Evolutionary conservation across 2,797 vertebrate genomes (phyloP).

Genomic region (Ceyx erithaca): DNA sequence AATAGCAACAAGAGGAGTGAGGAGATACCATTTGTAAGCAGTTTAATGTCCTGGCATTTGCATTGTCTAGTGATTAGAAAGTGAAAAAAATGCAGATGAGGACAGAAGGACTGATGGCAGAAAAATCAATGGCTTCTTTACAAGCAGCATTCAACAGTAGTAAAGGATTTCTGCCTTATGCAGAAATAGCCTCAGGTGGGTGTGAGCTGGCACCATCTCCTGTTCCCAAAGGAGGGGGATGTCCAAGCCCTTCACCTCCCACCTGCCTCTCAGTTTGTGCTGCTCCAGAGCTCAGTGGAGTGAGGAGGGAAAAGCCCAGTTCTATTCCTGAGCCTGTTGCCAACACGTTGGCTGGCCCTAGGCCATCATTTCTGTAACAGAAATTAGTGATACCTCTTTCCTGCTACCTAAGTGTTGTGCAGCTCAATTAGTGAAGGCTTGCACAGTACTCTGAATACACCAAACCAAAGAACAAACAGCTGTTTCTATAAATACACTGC

Average conservation of each 20-base stretch:
- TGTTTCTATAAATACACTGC: slow-evolving; percentile 16
- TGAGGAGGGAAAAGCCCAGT: not conserved
- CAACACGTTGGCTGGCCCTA: not conserved
- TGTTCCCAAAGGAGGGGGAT: not conserved
- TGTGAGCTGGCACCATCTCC: not conserved
- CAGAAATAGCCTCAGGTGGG: not conserved
- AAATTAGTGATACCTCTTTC: not conserved
- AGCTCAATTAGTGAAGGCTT: not conserved
- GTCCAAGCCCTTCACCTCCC: not conserved
- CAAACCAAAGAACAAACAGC: not conserved
- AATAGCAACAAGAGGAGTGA: not conserved
- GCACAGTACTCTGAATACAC: not conserved
- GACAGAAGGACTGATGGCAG: not conserved
- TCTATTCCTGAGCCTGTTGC: not conserved
- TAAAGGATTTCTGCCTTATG: slow-evolving; percentile 13
- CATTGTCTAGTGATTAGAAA: slow-evolving; percentile 22
- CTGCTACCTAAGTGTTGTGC: not conserved
- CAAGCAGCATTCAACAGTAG: not conserved
- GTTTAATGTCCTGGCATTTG: slow-evolving; percentile 26
- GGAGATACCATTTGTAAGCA: not conserved
- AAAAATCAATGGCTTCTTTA: slow-evolving; percentile 38
- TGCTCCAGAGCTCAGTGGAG: not conserved
- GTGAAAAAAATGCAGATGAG: slow-evolving; percentile 25
- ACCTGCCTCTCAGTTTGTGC: not conserved
- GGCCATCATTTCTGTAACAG: not conserved